A percentile compares a stretch with the other conserved stretches of the same genome.
Evolutionary conservation across 2,888 invertebrate genomes (phyloP).

Genomic region (Scaptomyza flava): DNA sequence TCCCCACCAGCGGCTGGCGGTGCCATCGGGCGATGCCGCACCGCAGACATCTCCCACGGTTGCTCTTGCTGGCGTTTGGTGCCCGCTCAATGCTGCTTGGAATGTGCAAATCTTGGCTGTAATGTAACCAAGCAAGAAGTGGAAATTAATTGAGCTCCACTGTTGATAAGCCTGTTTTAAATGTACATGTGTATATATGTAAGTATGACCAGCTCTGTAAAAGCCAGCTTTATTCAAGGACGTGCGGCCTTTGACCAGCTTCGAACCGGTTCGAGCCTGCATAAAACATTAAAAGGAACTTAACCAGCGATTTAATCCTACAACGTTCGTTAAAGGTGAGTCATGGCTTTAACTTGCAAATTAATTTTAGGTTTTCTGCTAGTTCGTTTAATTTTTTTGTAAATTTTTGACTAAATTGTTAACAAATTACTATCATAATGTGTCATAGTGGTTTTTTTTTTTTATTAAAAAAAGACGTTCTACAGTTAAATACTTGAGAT

Average conservation of each 20-base stretch:
- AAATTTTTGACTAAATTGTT: no score
- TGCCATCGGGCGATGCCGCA: constrained; percentile 87
- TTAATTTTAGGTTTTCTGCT: no score
- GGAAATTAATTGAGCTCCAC: constrained; percentile 38
- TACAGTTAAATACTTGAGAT: not conserved
- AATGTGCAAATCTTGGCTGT: constrained; percentile 35
- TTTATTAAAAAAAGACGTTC: no score
- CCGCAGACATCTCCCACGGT: constrained; percentile 86
- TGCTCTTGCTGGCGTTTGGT: constrained; percentile 44
- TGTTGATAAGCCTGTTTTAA: constrained; percentile 60
- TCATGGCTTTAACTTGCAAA: constrained; percentile 6
- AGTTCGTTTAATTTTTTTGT: not conserved
- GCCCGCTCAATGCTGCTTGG: constrained; percentile 23
- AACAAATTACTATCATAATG: no score
- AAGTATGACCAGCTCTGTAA: constrained; percentile 35
- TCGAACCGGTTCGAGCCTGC: constrained; percentile 53
- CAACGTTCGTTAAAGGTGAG: constrained; percentile 12
- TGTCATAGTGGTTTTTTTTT: no score
- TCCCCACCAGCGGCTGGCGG: constrained; percentile 84
- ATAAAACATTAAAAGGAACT: constrained; percentile 32
- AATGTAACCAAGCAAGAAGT: constrained; percentile 31
- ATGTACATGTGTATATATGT: constrained; percentile 14
- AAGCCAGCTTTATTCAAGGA: constrained; percentile 52
- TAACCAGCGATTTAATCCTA: constrained; percentile 7
- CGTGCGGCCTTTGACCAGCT: constrained; percentile 63